Percentiles rank a stretch among this genome's conserved stretches.
Evolutionary conservation across 2,113 vertebrate species (phyloP).

Genomic region (Gobio gobio): DNA sequence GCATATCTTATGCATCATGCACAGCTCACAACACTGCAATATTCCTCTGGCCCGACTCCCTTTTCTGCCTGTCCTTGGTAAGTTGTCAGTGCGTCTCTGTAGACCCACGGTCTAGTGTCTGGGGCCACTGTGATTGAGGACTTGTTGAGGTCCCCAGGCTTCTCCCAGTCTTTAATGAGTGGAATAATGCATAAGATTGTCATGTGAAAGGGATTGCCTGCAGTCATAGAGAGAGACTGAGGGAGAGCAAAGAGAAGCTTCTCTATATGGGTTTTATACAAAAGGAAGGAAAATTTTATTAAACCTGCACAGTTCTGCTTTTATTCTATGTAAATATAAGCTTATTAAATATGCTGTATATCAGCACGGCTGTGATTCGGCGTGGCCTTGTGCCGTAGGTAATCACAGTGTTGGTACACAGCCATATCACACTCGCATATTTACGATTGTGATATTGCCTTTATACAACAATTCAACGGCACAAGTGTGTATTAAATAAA

Average conservation of each 20-base stretch:
- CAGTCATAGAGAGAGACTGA: constrained; percentile 73
- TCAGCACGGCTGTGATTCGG: no score
- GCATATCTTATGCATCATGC: constrained; percentile 5
- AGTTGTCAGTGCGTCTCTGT: constrained; percentile 22
- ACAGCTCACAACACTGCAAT: not conserved
- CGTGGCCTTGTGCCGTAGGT: no score
- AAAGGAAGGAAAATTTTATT: not conserved
- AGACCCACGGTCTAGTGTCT: constrained; percentile 7
- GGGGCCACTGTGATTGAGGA: constrained; percentile 70
- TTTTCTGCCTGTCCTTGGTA: constrained; percentile 31
- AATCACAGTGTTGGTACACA: no score
- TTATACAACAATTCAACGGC: no score
- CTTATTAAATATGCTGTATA: not conserved
- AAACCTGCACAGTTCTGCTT: not conserved
- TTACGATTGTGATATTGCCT: no score
- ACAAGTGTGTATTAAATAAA: no score
- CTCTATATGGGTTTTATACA: constrained; percentile 9
- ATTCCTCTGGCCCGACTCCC: constrained; percentile 1
- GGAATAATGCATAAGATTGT: constrained; percentile 93
- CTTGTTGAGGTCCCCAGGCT: constrained; percentile 83
- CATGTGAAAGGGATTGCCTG: constrained; percentile 85
- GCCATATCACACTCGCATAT: no score
- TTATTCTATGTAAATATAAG: not conserved
- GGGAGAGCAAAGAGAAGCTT: not conserved
- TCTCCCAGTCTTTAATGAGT: constrained; percentile 86